phyloP scores from a whole-genome alignment of 1,140 invertebrate species.

The Penaeus japonicus region DNA sequence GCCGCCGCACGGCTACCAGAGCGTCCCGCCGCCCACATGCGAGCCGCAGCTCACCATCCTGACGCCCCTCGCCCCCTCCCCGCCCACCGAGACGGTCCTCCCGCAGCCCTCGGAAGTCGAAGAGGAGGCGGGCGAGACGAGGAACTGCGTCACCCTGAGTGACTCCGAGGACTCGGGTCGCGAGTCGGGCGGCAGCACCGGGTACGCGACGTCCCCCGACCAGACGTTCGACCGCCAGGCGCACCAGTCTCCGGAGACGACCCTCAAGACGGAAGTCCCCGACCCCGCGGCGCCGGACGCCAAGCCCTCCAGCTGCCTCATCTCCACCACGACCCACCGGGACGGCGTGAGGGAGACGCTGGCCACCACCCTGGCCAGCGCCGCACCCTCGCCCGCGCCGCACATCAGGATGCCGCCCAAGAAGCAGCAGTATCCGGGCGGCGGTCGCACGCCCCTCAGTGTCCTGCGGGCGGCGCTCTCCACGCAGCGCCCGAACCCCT shows the following conservation, averaged over 20 bases:
- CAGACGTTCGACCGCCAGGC: slow-evolving; percentile 27
- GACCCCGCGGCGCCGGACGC: background rate
- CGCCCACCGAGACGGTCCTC: background rate
- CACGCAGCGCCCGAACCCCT: background rate
- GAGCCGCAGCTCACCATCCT: slow-evolving; percentile 23
- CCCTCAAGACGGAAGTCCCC: background rate
- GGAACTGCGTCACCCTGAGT: slow-evolving; percentile 26
- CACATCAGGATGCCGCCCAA: slow-evolving; percentile 44
- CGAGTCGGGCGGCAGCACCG: slow-evolving; percentile 40
- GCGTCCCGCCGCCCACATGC: background rate
- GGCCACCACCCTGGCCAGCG: background rate
- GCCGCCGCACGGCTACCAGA: slow-evolving; percentile 18
- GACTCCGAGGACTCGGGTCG: slow-evolving; percentile 42
- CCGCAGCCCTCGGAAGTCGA: background rate
- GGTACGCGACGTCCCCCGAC: slow-evolving; percentile 44
- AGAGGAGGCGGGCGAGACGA: background rate
- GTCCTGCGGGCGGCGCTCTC: slow-evolving; percentile 30
- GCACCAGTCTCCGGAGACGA: slow-evolving; percentile 28
- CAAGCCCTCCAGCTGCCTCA: background rate
- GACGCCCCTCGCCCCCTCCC: slow-evolving; percentile 18
- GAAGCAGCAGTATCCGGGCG: slow-evolving; percentile 46
- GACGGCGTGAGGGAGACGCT: background rate
- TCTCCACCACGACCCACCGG: background rate
- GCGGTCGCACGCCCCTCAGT: slow-evolving; percentile 25
- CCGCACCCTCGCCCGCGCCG: background rate